A percentile compares a stretch with the other conserved stretches of the same genome.
Evolutionary conservation across 2,888 invertebrate species (phyloP).

Genomic region (Zeuzera pyrina): DNA sequence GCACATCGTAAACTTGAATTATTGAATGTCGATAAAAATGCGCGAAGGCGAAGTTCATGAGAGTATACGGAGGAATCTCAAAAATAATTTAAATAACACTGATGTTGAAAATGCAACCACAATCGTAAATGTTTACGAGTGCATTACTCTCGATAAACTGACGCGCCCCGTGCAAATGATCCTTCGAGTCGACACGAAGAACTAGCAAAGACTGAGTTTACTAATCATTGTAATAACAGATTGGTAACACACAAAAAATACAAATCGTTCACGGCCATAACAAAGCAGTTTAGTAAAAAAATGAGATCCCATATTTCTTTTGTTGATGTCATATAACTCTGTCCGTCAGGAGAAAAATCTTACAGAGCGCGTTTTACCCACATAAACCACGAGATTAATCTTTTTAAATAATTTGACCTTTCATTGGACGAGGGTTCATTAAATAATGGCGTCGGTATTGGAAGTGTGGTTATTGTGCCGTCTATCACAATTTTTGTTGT

Average conservation of each 20-base stretch:
- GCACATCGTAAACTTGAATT: constrained; percentile 43
- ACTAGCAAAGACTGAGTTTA: no score
- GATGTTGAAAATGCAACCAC: constrained; percentile 44
- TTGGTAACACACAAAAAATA: no score
- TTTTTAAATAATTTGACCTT: constrained; percentile 73
- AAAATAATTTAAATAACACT: constrained; percentile 58
- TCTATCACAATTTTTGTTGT: constrained; percentile 61
- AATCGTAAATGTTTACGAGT: constrained; percentile 68
- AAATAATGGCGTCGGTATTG: constrained; percentile 67
- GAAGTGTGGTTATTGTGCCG: constrained; percentile 66
- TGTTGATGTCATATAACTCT: constrained; percentile 48
- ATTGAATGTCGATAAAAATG: constrained; percentile 42
- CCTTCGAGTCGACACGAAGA: no score
- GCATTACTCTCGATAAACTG: constrained; percentile 58
- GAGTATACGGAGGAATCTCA: constrained; percentile 26
- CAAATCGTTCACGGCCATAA: no score
- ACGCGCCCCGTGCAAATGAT: constrained; percentile 47
- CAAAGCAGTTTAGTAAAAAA: constrained; percentile 25
- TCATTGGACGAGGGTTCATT: constrained; percentile 72
- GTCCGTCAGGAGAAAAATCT: constrained; percentile 55
- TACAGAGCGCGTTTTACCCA: constrained; percentile 53
- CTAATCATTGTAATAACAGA: no score
- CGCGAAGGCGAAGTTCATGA: constrained; percentile 29
- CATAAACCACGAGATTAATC: constrained; percentile 71
- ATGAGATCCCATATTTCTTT: constrained; percentile 29